A percentile compares a stretch with the other conserved stretches of the same genome.
Conservation (phyloP, 2,888 invertebrate species). For the Caenorhabditis becei region DNA sequence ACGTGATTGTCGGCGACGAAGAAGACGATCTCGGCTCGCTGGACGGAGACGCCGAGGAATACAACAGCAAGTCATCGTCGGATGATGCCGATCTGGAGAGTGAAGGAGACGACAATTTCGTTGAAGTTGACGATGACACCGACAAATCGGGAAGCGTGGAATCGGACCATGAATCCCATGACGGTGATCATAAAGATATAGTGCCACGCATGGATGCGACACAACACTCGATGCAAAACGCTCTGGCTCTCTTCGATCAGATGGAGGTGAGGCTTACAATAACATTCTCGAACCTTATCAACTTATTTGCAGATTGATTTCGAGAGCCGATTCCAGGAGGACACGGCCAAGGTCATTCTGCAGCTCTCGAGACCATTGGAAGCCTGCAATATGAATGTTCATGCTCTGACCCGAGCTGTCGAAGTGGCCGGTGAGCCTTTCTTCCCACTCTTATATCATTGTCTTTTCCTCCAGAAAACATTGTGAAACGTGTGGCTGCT, state of each 20-base stretch:
- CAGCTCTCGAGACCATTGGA: conserved; percentile 38
- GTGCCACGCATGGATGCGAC: not conserved
- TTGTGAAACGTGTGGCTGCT: conserved; percentile 48
- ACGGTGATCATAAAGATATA: not conserved
- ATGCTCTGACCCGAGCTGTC: conserved; percentile 33
- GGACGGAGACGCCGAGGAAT: conserved; percentile 51
- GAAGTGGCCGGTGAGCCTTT: conserved; percentile 43
- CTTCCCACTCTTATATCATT: too few relatives aligned
- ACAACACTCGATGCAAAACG: too few relatives aligned
- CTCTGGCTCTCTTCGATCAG: conserved; percentile 31
- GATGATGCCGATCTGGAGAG: conserved; percentile 32
- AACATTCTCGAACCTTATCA: not conserved
- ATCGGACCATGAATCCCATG: too few relatives aligned
- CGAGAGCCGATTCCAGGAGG: conserved; percentile 58
- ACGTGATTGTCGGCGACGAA: conserved; percentile 49
- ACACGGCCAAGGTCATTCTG: conserved; percentile 47
- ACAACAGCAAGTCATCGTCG: conserved; percentile 46
- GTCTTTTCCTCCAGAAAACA: conserved; percentile 54
- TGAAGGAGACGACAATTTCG: conserved; percentile 17
- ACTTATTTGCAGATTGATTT: conserved; percentile 36
- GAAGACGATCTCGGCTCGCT: conserved; percentile 71
- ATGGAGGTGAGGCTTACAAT: conserved; percentile 10
- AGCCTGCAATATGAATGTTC: conserved; percentile 5
- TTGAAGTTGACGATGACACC: conserved; percentile 8
- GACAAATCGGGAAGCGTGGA: too few relatives aligned